These are phyloP conservation scores for Pseudorhiza aurosa DNA, from an alignment of 30 jellyfish, hydroid and myxozoan species.

Conservation along the genomic window DNA sequence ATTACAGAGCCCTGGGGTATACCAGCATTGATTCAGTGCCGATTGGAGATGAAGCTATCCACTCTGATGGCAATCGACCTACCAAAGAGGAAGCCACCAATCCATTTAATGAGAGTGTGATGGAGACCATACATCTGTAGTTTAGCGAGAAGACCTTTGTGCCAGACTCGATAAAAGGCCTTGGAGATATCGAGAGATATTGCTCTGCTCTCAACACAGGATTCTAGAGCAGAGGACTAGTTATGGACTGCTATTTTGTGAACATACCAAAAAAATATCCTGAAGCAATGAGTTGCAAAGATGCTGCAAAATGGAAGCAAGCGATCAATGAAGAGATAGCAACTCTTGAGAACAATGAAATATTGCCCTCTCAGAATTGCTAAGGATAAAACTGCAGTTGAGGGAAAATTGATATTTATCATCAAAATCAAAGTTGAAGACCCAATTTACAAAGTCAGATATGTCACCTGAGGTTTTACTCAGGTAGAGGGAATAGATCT, in stretches of 20 bases:
- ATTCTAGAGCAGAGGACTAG: no score
- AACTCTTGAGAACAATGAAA: slow-evolving; percentile 15
- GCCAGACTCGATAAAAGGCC: no score
- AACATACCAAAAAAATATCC: slow-evolving; percentile 41
- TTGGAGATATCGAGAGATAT: no score
- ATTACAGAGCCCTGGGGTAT: no score
- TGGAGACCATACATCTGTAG: no score
- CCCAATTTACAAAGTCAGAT: slow-evolving; percentile 56
- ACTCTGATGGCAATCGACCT: no score
- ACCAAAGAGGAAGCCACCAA: no score
- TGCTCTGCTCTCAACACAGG: no score
- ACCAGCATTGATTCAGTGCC: no score
- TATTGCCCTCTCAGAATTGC: slow-evolving; percentile 7
- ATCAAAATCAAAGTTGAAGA: slow-evolving; percentile 18
- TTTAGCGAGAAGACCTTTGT: no score
- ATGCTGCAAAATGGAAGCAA: slow-evolving; percentile 51
- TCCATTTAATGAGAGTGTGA: no score
- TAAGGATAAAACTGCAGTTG: slow-evolving; percentile 52
- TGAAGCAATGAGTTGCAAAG: slow-evolving; percentile 51
- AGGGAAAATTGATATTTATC: slow-evolving; percentile 75
- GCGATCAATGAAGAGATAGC: slow-evolving; percentile 72
- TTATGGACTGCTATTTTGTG: background rate
- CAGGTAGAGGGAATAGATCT: slow-evolving; percentile 60
- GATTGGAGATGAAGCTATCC: no score
- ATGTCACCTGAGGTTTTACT: slow-evolving; percentile 62